phyloP scores from a whole-genome alignment of 2,888 invertebrate species.

The Muschampia plurimacula region DNA sequence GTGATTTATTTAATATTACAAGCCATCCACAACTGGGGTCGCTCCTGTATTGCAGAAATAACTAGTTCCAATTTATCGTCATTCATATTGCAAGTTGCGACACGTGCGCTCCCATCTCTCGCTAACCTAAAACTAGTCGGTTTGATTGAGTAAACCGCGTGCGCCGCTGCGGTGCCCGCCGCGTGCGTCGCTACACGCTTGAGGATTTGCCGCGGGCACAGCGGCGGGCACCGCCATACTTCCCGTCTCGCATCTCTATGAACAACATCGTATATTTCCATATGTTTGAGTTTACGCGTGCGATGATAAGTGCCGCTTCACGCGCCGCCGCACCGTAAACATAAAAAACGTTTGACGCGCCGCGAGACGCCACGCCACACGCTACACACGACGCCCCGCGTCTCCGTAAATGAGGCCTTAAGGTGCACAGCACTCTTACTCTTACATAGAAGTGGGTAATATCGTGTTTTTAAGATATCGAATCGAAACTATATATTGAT shows the following conservation, averaged over 20 bases:
- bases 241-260: constrained; percentile 25
- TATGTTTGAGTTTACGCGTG: not conserved
- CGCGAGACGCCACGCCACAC: constrained; percentile 1
- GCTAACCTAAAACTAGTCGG: constrained; percentile 2
- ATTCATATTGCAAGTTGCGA: too few relatives aligned
- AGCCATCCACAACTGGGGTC: too few relatives aligned
- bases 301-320: not conserved
- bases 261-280: not conserved
- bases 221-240: constrained; percentile 29
- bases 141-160: constrained; percentile 11
- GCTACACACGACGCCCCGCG: too few relatives aligned
- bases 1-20: too few relatives aligned
- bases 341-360: not conserved
- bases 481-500: too few relatives aligned
- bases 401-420: not conserved
- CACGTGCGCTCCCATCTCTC: too few relatives aligned
- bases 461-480: too few relatives aligned
- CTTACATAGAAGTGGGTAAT: too few relatives aligned
- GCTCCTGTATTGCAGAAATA: too few relatives aligned
- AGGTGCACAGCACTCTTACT: too few relatives aligned
- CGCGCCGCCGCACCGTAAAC: constrained; percentile 1
- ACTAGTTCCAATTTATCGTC: too few relatives aligned
- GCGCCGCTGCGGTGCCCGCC: constrained; percentile 22
- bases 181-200: constrained; percentile 19
- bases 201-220: constrained; percentile 13